Evolutionary conservation across 2,113 vertebrate species (phyloP).

Genomic region (Solea senegalensis): DNA sequence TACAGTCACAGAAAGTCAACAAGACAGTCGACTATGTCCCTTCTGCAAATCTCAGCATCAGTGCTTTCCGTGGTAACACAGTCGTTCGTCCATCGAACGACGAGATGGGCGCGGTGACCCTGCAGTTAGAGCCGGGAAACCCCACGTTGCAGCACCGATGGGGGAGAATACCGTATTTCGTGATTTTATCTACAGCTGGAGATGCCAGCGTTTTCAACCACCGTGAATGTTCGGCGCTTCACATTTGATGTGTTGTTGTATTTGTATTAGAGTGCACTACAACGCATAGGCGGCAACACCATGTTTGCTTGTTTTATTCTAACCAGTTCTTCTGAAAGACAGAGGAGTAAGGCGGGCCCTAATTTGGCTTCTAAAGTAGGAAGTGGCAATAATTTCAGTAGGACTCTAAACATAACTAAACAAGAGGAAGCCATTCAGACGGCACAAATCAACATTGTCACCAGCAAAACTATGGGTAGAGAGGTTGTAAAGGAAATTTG

Average conservation of each 20-base stretch:
- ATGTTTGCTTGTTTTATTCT: too few species aligned
- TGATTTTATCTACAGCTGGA: conserved; percentile 3
- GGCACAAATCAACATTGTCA: not conserved
- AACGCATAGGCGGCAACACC: too few species aligned
- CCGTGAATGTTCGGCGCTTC: not conserved
- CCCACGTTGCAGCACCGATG: conserved; percentile 76
- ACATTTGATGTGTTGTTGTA: not conserved
- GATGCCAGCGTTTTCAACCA: not conserved
- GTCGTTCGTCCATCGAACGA: conserved; percentile 79
- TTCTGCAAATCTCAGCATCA: conserved; percentile 36
- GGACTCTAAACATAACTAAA: not conserved
- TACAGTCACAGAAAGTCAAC: conserved; percentile 31
- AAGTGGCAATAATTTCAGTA: not conserved
- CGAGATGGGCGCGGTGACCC: conserved; percentile 87
- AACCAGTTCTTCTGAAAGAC: not conserved
- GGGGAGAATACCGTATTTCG: conserved; percentile 20
- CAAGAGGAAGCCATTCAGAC: too few species aligned
- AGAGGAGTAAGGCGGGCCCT: not conserved
- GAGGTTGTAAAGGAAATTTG: too few species aligned
- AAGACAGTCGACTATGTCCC: conserved; percentile 23
- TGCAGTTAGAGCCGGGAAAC: conserved; percentile 84
- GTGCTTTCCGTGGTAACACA: conserved; percentile 39
- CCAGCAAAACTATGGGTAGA: too few species aligned
- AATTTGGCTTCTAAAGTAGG: not conserved
- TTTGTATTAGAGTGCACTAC: not conserved